Evolutionary conservation across 2,797 vertebrate genomes (phyloP).

Genomic region (Sebastes trivittatus): DNA sequence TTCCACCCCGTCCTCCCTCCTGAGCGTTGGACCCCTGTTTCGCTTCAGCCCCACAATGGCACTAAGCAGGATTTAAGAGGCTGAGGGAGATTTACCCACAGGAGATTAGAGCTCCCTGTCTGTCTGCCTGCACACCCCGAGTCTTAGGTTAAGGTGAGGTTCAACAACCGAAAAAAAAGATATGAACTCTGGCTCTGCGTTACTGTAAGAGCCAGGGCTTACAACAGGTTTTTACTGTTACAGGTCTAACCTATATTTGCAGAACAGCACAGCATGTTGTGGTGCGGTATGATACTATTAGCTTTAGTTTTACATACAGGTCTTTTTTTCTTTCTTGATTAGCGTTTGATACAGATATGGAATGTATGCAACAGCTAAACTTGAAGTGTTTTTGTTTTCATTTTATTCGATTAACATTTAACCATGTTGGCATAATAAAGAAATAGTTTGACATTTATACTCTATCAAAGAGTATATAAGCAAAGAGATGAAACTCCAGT

Average conservation of each 20-base stretch:
- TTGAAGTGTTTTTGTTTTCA: too few species aligned
- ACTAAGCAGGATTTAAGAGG: constrained; percentile 80
- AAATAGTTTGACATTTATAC: too few species aligned
- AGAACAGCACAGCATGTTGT: neutral
- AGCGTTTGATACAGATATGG: too few species aligned
- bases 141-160: constrained; percentile 67
- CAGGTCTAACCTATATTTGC: neutral
- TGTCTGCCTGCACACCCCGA: constrained; percentile 46
- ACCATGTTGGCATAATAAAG: too few species aligned
- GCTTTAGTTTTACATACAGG: too few species aligned
- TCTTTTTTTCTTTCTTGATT: too few species aligned
- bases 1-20: constrained; percentile 44
- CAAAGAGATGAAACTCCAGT: too few species aligned
- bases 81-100: constrained; percentile 77
- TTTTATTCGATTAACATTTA: too few species aligned
- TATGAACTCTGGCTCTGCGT: neutral
- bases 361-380: too few species aligned
- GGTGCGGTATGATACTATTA: neutral
- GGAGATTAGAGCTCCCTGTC: constrained; percentile 77
- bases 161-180: constrained; percentile 52
- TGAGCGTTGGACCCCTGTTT: constrained; percentile 69
- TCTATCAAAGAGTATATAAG: too few species aligned
- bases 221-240: constrained; percentile 14
- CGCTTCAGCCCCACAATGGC: constrained; percentile 73
- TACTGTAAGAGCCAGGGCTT: constrained; percentile 4